Evolutionary conservation across 2,797 vertebrate species (phyloP), one percentile per base, ranked within the genome.

Genomic region (Masticophis lateralis): DNA sequence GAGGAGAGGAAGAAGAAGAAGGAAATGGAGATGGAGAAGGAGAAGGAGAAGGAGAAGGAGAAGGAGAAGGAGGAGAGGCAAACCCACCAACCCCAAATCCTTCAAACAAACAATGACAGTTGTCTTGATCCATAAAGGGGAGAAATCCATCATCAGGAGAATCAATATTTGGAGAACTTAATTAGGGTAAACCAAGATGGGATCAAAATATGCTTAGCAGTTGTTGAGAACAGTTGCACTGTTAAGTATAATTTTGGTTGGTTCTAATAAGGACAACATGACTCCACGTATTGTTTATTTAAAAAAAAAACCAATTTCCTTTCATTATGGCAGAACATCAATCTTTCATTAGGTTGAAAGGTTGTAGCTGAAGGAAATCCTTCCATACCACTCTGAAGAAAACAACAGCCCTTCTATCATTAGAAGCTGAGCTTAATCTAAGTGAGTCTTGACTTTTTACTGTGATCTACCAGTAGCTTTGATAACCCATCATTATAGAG

Each of bases 361-460:
- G 37, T 92, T 87, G 74, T 92, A 91, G 25, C 37, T 66, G 56
- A 83, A 32, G 56, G 74, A 83, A 83, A 83, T 25, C 43, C 9
- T 79, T 79, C 74, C 18, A 79, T 79, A 47, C 20, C 10, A 43
- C 4, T 83, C 37, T 47, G 18, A 47, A 83, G 37, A 47, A 47
- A 83, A 47, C 37, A 43, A 79, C 10, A 47, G 20, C 20, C 74
- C 74, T 22, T 47, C 9, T 12, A 83, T 22, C 18, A 43, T 43
- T 22, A 79, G 32, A 22, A 79, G 37, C 0, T 79, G 74, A 79
- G 37, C 18, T 79, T 43, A 11, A 43, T 79, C 20, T 37, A 79
- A 0, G 0, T 37, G 37, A 79, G 18, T 22, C 69, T 79, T 79
- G 37, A 79, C 8, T 79, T 79, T 79, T 83, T 32, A 88, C 88